Base-by-base conservation (phyloP, 2,113 vertebrate genomes). In the Glaucomys volans region DNA sequence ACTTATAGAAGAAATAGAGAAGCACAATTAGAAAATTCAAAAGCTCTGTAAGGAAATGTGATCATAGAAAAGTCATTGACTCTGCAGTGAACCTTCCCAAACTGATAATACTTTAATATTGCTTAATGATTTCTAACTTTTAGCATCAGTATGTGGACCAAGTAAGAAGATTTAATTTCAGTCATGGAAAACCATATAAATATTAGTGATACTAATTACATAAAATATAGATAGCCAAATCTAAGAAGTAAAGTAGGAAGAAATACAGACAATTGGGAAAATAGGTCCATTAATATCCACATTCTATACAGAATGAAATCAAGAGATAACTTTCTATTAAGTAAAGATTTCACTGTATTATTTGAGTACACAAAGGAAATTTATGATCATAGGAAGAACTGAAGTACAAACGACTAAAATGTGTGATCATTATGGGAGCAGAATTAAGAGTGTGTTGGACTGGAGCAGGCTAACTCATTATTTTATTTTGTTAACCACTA, bases 111-210 rank as follows among this genome's bases (percentile, higher is more conserved):
- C 67, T 66, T 87, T 91, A 17, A 47, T 42, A 13, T 44, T 66
- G 4, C n/a, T 57, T 35, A 94, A n/a, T 88, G 72, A 83, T 62
- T 97, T 93, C 79, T 83, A 80, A 94, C 32, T 80, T 66, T 90
- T 57, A 80, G 8, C 42, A 75, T 67, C 24, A 84, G 18, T 52
- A 32, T 40, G 5, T 91, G 28, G 12, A 18, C 3, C 85, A 95
- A 83, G 0, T 82, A 81, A 80, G 47, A 85, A 42, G 12, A 57
- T 79, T 82, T 91, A 91, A 88, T 77, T 77, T n/a, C 10, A 14
- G 5, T 80, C 74, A 87, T 69, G 22, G 11, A n/a, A 72, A 91
- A 24, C 7, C 40, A 42, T 18, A 8, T 86, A 93, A 79, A 50
- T 75, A 35, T 86, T 95, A 89, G 67, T 18, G 84, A 35, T 24